Conservation (phyloP, 2,888 invertebrate genomes). For the Molanna angustata region DNA sequence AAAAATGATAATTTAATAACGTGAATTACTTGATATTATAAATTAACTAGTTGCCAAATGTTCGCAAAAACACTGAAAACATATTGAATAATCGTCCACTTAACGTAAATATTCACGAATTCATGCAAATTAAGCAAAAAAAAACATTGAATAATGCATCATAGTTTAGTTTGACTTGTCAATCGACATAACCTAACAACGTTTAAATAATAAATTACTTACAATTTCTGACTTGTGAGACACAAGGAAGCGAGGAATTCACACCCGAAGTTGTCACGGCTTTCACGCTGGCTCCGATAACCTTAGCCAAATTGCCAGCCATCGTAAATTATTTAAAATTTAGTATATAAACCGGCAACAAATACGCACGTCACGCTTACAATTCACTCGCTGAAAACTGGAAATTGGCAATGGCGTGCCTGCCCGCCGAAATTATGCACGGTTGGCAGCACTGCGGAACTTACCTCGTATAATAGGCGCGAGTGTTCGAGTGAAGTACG, state of each 20-base stretch:
- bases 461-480: too few relatives aligned
- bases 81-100: too few relatives aligned
- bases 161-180: too few relatives aligned
- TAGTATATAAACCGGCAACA: constrained; percentile 1
- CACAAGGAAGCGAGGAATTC: constrained; percentile 16
- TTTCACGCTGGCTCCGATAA: constrained; percentile 39
- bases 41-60: too few relatives aligned
- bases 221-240: constrained; percentile 29
- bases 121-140: too few relatives aligned
- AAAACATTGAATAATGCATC: too few relatives aligned
- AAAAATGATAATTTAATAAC: too few relatives aligned
- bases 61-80: too few relatives aligned
- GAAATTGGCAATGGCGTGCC: too few relatives aligned
- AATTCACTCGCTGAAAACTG: constrained; percentile 20
- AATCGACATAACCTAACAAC: constrained; percentile 16
- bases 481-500: too few relatives aligned
- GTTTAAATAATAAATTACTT: constrained; percentile 13
- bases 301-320: constrained; percentile 44
- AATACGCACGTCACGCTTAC: constrained; percentile 7
- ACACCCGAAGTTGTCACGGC: constrained; percentile 35
- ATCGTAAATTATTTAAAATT: constrained; percentile 31
- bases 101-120: too few relatives aligned
- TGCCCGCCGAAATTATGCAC: constrained; percentile 1
- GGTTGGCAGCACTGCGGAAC: constrained; percentile 8
- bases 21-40: too few relatives aligned